These are phyloP conservation scores for Tauraco hartlaubi DNA, from an alignment of 2,797 vertebrate genomes.

Conservation along the genomic window DNA sequence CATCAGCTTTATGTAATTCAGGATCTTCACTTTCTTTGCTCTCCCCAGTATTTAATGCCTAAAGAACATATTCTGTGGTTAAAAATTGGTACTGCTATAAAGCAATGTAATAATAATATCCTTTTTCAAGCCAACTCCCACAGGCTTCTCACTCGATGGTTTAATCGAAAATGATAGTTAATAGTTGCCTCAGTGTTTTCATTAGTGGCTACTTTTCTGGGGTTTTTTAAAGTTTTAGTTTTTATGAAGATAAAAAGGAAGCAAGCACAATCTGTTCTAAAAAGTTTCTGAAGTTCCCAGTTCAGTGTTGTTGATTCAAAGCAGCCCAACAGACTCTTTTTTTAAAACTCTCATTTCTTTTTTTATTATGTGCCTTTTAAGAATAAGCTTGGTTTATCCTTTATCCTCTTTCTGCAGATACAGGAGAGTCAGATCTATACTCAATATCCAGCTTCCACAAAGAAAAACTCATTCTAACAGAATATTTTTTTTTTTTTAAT, in stretches of 20 bases:
- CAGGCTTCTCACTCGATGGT: slow-evolving; percentile 11
- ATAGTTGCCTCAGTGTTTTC: slow-evolving; percentile 1
- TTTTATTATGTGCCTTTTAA: slow-evolving; percentile 40
- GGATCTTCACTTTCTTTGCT: slow-evolving; percentile 13
- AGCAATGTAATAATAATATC: slow-evolving; percentile 27
- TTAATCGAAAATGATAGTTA: slow-evolving; percentile 1
- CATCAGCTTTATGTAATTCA: slow-evolving; percentile 31
- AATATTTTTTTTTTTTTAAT: slow-evolving; percentile 6
- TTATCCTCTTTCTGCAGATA: slow-evolving; percentile 52
- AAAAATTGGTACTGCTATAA: slow-evolving; percentile 45
- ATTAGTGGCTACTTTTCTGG: neutral
- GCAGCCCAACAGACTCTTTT: neutral
- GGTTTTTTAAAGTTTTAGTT: neutral
- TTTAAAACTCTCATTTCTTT: neutral
- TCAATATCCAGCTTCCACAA: slow-evolving; percentile 37
- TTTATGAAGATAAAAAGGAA: neutral
- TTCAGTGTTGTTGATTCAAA: neutral
- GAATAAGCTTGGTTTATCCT: slow-evolving; percentile 51
- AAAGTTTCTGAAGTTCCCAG: slow-evolving; percentile 1
- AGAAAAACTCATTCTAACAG: slow-evolving; percentile 52
- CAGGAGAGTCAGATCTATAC: slow-evolving; percentile 40
- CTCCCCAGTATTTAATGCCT: neutral
- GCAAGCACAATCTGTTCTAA: neutral
- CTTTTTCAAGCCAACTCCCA: slow-evolving; percentile 24
- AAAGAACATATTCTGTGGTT: slow-evolving; percentile 30